Base-by-base conservation (phyloP, 2,888 invertebrate species). In the Chymomyza caudatula region DNA sequence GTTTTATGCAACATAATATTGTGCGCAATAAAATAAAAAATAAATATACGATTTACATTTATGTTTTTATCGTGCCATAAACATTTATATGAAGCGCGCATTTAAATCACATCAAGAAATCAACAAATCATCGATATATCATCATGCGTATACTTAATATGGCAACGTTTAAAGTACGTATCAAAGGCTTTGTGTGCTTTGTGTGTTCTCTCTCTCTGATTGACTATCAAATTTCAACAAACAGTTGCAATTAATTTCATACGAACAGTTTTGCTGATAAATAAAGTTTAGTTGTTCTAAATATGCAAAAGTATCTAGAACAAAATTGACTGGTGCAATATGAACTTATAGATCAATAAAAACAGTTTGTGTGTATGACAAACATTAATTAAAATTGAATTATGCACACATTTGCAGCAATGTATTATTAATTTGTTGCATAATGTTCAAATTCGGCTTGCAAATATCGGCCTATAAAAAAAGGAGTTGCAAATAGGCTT, bases 301-400 rank as follows among this genome's bases (percentile, higher is more conserved):
- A 60, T 65, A 67, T 55, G 17, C 8, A 42, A 55, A 47, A 47
- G n/a, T n/a, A 54, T 37, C 11, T 29, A 56, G 43, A 6, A 1
- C 11, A 56, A 56, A 42, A 13, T 37, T 25, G 25, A 25, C 25
- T n/a, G 52, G 20, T 17, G 52, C 52, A 20, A 20, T 22, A n/a
- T n/a, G n/a, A n/a, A n/a, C n/a, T n/a, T n/a, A n/a, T n/a, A 52
- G n/a, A 17, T 8, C 37, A 11, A 11, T 37, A 6, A 11, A 37
- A 37, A 37, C 4, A 37, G 29, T 55, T 2, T 3, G 11, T 25
- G 8, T 53, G 15, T 53, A 65, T 67, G 63, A 77, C 69, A 76
- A 78, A 84, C 77, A 82, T 82, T 84, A 82, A 81, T 81, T 81
- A 70, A 74, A 82, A 73, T 59, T 68, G 63, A 17, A 61, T 55